A percentile compares a stretch with the other conserved stretches of the same genome.
Conservation (phyloP, 1,140 invertebrate genomes). For the Akabosia matsudoensis region DNA sequence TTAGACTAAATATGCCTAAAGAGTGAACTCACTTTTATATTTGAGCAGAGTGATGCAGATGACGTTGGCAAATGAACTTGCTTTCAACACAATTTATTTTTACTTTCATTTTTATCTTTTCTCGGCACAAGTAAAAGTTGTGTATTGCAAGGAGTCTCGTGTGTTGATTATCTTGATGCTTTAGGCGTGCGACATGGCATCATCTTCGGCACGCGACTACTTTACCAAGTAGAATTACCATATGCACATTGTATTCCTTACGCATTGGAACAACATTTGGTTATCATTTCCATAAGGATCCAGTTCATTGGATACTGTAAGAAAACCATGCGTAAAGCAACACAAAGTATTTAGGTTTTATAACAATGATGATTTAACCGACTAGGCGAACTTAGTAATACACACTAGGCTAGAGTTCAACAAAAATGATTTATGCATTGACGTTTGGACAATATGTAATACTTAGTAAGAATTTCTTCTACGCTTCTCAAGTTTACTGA, state of each 20-base stretch:
- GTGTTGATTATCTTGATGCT: slow-evolving; percentile 1
- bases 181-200: slow-evolving; percentile 17
- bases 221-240: not conserved
- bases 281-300: not conserved
- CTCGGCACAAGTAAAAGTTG: not conserved
- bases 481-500: not conserved
- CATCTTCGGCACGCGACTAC: slow-evolving; percentile 16
- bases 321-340: not conserved
- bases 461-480: not conserved
- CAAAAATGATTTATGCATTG: no score
- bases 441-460: no score
- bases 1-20: not conserved
- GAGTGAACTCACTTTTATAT: not conserved
- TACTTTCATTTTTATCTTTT: not conserved
- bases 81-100: not conserved
- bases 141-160: not conserved
- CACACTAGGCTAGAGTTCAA: no score
- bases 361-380: no score
- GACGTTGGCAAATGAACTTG: not conserved
- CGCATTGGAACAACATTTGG: no score
- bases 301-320: not conserved
- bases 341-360: no score
- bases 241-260: not conserved
- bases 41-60: not conserved
- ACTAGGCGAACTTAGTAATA: no score